These are phyloP conservation scores for Hydroisotoma schaefferi DNA, from an alignment of 2,888 invertebrate species.

Conservation along the genomic window DNA sequence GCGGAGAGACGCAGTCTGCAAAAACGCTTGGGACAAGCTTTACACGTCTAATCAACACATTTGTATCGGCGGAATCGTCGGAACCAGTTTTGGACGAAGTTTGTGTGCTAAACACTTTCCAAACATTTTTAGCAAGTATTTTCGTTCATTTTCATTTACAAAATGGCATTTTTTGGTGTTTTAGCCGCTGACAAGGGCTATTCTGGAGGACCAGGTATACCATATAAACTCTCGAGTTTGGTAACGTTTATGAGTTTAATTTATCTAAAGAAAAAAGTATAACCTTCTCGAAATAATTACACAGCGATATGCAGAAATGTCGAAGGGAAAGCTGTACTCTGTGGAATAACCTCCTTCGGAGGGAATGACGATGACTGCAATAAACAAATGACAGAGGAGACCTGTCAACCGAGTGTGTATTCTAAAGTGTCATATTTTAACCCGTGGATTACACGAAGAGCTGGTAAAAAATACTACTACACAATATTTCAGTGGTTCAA, in stretches of 20 bases:
- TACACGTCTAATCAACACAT: neutral
- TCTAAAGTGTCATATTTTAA: neutral
- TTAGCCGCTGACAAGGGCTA: neutral
- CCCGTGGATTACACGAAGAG: constrained; percentile 9
- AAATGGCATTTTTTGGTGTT: no score
- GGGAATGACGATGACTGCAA: neutral
- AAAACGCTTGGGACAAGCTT: neutral
- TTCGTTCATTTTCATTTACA: neutral
- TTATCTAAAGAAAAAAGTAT: neutral
- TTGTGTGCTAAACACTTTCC: neutral
- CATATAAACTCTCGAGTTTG: neutral
- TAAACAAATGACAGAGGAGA: neutral
- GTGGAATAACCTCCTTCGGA: constrained; percentile 2
- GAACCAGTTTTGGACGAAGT: neutral
- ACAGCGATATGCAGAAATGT: constrained; percentile 8
- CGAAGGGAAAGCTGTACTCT: constrained; percentile 2
- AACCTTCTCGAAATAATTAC: neutral
- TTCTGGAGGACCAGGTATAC: constrained; percentile 17
- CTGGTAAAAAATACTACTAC: no score
- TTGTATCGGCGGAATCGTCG: constrained; percentile 3
- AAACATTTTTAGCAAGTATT: neutral
- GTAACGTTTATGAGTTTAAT: neutral
- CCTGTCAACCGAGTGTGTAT: neutral
- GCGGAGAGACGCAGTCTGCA: neutral
- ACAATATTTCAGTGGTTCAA: no score